A percentile compares a stretch with the other conserved stretches of the same genome.
Conservation (phyloP, 2,113 vertebrate species). For the Plectropomus leopardus region DNA sequence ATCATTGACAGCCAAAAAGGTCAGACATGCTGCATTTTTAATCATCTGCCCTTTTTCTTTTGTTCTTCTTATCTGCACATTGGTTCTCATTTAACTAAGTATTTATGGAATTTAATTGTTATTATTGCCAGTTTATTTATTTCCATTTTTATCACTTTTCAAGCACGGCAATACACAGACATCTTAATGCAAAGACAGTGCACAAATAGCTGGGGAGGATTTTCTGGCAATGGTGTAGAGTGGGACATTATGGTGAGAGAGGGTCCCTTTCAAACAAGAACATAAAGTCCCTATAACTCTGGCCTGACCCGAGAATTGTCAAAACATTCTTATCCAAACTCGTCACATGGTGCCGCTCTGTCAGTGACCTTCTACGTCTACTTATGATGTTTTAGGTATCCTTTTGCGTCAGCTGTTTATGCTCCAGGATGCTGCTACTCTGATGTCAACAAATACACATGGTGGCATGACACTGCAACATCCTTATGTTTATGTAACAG, state of each 20-base stretch:
- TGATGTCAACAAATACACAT: too few relatives aligned
- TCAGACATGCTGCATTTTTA: conserved; percentile 58
- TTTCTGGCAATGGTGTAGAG: neutral
- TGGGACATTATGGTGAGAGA: neutral
- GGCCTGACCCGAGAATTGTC: too few relatives aligned
- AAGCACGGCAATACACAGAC: neutral
- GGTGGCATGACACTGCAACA: too few relatives aligned
- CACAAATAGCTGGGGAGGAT: neutral
- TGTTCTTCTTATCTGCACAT: neutral
- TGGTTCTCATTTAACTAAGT: neutral
- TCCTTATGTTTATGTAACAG: too few relatives aligned
- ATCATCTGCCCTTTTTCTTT: neutral
- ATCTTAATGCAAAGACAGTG: neutral
- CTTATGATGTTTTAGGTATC: too few relatives aligned
- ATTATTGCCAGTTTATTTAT: neutral
- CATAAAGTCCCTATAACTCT: too few relatives aligned
- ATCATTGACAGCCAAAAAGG: conserved; percentile 92
- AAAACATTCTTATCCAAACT: too few relatives aligned
- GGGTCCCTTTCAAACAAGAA: too few relatives aligned
- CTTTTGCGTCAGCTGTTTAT: too few relatives aligned
- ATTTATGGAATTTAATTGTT: neutral
- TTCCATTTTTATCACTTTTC: neutral
- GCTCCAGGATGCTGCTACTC: too few relatives aligned
- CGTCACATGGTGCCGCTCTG: too few relatives aligned
- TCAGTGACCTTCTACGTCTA: too few relatives aligned